Evolutionary conservation across 2,797 vertebrate species (phyloP), one percentile per base, ranked within the genome.

Genomic region (Coilia nasus): DNA sequence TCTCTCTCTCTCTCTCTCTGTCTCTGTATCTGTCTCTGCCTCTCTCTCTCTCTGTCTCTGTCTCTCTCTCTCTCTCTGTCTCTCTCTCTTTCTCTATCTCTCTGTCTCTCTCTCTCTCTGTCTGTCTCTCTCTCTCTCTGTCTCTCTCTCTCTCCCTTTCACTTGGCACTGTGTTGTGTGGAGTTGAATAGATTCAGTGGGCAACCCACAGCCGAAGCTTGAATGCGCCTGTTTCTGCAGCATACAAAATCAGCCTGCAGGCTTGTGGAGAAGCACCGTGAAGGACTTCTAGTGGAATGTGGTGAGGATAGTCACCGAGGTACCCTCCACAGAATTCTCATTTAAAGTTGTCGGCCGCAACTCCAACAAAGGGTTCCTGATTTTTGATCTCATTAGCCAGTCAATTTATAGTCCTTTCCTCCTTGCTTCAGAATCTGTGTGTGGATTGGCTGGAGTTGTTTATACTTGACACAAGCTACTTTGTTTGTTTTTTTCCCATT

Each of bases 361-460:
- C 41, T 78, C 35, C 41, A 21, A 31, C 31, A 78, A 31, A 78
- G 41, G 35, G 71, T 21, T 44, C 7, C 7, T 10, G 67, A 35
- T 75, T 19, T 75, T 75, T 19, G 28, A 75, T 15, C 14, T 19
- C 15, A 75, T 35, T 31, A 41, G 31, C 67, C 67, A 41, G 1
- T 44, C 35, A 41, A 78, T 44, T 78, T 78, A 44, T 35, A 10
- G 17, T 35, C 17, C 19, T 21, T 2, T 35, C 17, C 5, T 21
- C 31, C 67, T 31, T 15, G 4, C 62, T 23, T 25, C 62, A 31
- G 14, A 71, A 35, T 23, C 62, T 12, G 12, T 28, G 25, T 71
- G 35, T 78, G 71, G 71, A 78, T 44, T 78, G 71, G 31, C 71
- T 44, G 71, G 71, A 44, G 19, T 78, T 78, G 71, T 78, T 44